These are phyloP conservation scores for Drosophila ogumai DNA, from an alignment of 1,140 invertebrate genomes.

Conservation along the genomic window DNA sequence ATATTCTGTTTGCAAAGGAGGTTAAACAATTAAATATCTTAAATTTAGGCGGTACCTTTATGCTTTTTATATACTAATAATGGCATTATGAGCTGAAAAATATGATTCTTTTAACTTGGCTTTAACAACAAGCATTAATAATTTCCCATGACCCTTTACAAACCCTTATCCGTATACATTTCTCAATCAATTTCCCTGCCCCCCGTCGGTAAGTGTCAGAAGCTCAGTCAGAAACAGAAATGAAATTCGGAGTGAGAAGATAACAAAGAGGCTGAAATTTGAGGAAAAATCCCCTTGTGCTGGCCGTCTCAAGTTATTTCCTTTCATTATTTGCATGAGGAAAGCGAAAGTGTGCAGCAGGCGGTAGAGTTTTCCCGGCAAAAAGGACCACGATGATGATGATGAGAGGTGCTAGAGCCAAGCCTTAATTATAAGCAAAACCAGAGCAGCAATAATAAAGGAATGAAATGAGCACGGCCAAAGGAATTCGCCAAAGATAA, in stretches of 20 bases:
- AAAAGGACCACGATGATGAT: conserved; percentile 10
- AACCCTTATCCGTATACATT: conserved; percentile 42
- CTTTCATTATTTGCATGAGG: conserved; percentile 56
- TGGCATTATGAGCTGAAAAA: neutral
- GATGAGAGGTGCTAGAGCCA: conserved; percentile 40
- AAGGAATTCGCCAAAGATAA: conserved; percentile 75
- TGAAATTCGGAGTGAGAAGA: conserved; percentile 20
- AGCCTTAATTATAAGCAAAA: conserved; percentile 76
- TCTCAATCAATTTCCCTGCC: conserved; percentile 40
- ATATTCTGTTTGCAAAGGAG: neutral
- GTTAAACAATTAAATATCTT: neutral
- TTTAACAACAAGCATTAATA: neutral
- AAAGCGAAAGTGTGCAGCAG: conserved; percentile 47
- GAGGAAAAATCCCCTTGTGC: conserved; percentile 35
- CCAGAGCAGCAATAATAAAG: conserved; percentile 56
- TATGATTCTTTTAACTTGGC: neutral
- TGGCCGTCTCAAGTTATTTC: conserved; percentile 59
- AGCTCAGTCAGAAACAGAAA: conserved; percentile 46
- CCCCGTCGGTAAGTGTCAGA: conserved; percentile 37
- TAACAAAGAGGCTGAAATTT: conserved; percentile 25
- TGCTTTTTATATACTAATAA: neutral
- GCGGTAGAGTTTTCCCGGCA: conserved; percentile 8
- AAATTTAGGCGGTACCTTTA: neutral
- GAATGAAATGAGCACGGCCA: conserved; percentile 63
- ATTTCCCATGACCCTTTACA: neutral